phyloP scores from a whole-genome alignment of 2,888 invertebrate species.

The Chaitophorus viminalis region DNA sequence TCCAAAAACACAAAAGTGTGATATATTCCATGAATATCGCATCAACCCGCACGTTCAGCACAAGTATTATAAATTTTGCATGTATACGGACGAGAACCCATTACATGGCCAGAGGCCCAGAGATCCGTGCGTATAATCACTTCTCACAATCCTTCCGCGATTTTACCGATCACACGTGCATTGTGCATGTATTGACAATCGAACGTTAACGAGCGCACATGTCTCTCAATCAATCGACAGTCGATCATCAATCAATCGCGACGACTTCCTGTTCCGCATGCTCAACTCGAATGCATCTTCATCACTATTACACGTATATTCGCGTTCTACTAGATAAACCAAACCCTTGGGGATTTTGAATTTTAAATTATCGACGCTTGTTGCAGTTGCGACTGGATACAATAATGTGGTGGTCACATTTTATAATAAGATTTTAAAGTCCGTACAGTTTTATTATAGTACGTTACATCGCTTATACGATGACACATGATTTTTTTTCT shows the following conservation, averaged over 20 bases:
- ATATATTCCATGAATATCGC: neutral
- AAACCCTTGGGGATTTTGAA: conserved; percentile 41
- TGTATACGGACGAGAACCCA: neutral
- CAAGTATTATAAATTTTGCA: neutral
- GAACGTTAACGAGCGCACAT: conserved; percentile 59
- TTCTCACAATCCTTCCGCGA: conserved; percentile 9
- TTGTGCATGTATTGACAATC: conserved; percentile 31
- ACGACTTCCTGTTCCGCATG: conserved; percentile 58
- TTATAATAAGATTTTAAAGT: neutral
- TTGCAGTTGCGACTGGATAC: neutral
- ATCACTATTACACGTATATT: neutral
- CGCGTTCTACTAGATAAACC: conserved; percentile 1
- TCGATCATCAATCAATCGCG: conserved; percentile 58
- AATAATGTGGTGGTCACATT: neutral
- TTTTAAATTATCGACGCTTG: conserved; percentile 54
- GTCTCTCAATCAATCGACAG: conserved; percentile 48
- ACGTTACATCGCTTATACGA: neutral
- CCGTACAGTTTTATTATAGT: neutral
- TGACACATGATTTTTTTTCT: neutral
- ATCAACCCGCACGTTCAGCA: neutral
- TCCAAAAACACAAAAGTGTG: neutral
- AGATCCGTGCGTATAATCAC: neutral
- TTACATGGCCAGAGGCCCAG: neutral
- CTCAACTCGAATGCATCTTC: conserved; percentile 44
- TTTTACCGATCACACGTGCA: conserved; percentile 30